Conservation (phyloP, 2,888 invertebrate genomes). For the Trichacis sp. region DNA sequence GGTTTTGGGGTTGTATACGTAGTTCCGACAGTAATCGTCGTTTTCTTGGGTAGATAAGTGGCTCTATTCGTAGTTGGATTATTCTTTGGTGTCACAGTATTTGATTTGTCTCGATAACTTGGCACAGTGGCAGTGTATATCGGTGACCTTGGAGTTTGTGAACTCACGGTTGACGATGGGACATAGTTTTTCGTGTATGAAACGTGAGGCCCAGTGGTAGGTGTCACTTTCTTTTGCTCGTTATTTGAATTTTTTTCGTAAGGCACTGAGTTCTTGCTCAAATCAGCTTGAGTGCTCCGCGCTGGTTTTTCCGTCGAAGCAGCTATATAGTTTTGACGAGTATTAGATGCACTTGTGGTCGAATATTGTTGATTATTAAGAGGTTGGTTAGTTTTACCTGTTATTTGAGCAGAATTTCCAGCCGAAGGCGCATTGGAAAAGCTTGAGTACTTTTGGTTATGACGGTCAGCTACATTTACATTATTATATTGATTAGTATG, state of each 20-base stretch:
- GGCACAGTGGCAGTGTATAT: slow-evolving; percentile 60
- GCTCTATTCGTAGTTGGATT: slow-evolving; percentile 45
- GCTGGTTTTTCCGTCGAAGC: slow-evolving; percentile 57
- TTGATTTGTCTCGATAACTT: slow-evolving; percentile 46
- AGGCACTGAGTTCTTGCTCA: slow-evolving; percentile 48
- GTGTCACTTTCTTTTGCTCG: slow-evolving; percentile 58
- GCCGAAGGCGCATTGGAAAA: slow-evolving; percentile 8
- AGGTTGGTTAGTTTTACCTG: slow-evolving; percentile 22
- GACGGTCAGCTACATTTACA: slow-evolving; percentile 15
- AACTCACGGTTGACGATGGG: slow-evolving; percentile 46
- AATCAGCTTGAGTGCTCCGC: slow-evolving; percentile 37
- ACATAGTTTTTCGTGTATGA: slow-evolving; percentile 64
- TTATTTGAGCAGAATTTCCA: slow-evolving; percentile 14
- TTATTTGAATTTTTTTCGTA: slow-evolving; percentile 61
- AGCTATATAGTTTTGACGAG: slow-evolving; percentile 51
- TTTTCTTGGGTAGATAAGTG: slow-evolving; percentile 54
- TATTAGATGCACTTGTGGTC: slow-evolving; percentile 41
- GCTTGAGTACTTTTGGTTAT: slow-evolving; percentile 27
- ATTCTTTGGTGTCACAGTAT: slow-evolving; percentile 43
- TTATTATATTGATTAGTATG: slow-evolving; percentile 17
- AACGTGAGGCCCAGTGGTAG: slow-evolving; percentile 61
- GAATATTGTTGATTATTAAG: slow-evolving; percentile 24
- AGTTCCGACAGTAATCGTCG: slow-evolving; percentile 35
- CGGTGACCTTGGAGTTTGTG: slow-evolving; percentile 46
- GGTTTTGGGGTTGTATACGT: slow-evolving; percentile 44